Conservation (phyloP, 2,888 invertebrate genomes). For the Taphrorychus bicolor region DNA sequence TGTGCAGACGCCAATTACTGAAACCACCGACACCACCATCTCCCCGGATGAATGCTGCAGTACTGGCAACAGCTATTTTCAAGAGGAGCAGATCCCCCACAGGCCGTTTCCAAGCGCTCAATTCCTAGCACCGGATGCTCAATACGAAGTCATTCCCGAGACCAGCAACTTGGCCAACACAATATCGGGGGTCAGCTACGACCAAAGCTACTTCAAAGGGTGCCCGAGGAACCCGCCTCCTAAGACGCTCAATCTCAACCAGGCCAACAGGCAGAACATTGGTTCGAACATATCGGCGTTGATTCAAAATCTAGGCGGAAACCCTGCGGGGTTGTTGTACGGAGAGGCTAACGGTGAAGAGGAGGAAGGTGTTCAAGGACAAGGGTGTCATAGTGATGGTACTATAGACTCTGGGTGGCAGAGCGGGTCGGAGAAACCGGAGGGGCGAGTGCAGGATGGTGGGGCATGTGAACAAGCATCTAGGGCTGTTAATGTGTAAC, state of each 20-base stretch:
- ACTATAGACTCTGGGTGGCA: constrained; percentile 76
- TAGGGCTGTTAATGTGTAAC: neutral
- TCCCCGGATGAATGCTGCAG: constrained; percentile 56
- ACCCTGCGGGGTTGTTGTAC: constrained; percentile 59
- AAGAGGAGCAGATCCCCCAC: constrained; percentile 49
- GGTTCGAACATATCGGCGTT: constrained; percentile 61
- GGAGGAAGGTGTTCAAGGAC: constrained; percentile 56
- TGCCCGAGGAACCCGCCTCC: constrained; percentile 54
- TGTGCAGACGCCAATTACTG: constrained; percentile 59
- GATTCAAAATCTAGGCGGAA: constrained; percentile 61
- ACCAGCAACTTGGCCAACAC: constrained; percentile 55
- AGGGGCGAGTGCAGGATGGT: neutral
- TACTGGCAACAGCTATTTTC: constrained; percentile 53
- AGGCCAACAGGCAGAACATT: constrained; percentile 52
- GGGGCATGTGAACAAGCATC: neutral
- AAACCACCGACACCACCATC: constrained; percentile 57
- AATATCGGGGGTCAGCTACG: constrained; percentile 57
- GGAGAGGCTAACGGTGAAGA: constrained; percentile 56
- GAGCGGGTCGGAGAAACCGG: constrained; percentile 69
- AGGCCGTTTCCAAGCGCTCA: constrained; percentile 47
- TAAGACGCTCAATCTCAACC: constrained; percentile 50
- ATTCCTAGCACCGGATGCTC: constrained; percentile 68
- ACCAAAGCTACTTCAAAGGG: constrained; percentile 55
- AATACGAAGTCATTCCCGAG: constrained; percentile 68
- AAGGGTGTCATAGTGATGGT: constrained; percentile 58